Conservation (phyloP, 2,888 invertebrate genomes). For the Agriopis aurantiaria region DNA sequence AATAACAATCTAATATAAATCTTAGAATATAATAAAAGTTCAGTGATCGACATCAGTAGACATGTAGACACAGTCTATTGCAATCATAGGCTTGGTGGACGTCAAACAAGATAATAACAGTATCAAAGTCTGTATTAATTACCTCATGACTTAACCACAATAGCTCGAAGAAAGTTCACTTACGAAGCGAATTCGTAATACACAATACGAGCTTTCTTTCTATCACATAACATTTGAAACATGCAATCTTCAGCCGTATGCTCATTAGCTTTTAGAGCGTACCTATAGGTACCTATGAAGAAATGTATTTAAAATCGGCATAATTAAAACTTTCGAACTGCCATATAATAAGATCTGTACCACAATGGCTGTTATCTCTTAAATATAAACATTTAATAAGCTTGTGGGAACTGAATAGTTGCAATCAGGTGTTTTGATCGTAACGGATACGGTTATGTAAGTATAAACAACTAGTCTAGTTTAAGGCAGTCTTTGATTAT, state of each 20-base stretch:
- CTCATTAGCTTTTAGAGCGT: slow-evolving; percentile 30
- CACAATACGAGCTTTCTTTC: slow-evolving; percentile 60
- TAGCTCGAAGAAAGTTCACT: slow-evolving; percentile 72
- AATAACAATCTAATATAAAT: no score
- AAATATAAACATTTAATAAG: slow-evolving; percentile 36
- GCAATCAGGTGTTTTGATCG: slow-evolving; percentile 31
- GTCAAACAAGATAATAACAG: slow-evolving; percentile 25
- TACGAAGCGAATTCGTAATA: slow-evolving; percentile 68
- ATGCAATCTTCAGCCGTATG: slow-evolving; percentile 42
- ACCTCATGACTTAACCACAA: slow-evolving; percentile 65
- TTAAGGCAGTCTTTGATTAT: slow-evolving; percentile 8
- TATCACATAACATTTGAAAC: slow-evolving; percentile 45
- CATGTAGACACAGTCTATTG: slow-evolving; percentile 3
- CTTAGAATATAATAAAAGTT: no score
- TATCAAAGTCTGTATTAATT: slow-evolving; percentile 61
- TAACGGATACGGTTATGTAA: slow-evolving; percentile 25
- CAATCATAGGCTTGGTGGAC: slow-evolving; percentile 41
- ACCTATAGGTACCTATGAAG: slow-evolving; percentile 14
- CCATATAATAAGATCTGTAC: slow-evolving; percentile 60
- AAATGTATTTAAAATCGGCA: slow-evolving; percentile 55
- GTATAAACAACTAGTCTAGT: slow-evolving; percentile 7
- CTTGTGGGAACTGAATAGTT: slow-evolving; percentile 41
- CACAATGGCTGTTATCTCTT: slow-evolving; percentile 47
- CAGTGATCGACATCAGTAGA: neutral
- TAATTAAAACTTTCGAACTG: slow-evolving; percentile 77